Conservation (phyloP, 2,113 vertebrate species). For the Pygoscelis adeliae region DNA sequence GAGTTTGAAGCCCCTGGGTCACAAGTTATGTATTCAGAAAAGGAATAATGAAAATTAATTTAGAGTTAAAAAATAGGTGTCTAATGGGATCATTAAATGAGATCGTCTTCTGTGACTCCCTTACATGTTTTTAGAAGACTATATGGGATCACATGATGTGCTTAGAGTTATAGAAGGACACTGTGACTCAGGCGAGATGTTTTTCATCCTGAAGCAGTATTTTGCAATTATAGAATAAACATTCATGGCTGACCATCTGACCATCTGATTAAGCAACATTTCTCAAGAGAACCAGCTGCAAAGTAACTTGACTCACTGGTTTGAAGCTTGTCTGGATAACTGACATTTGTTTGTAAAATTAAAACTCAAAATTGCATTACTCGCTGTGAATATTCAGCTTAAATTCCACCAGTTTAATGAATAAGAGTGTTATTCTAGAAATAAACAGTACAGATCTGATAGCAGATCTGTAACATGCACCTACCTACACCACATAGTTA, state of each 20-base stretch:
- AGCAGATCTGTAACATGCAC: neutral
- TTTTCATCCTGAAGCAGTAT: neutral
- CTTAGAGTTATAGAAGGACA: neutral
- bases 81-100: neutral
- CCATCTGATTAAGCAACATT: neutral
- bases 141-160: neutral
- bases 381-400: neutral
- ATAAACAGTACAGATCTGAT: neutral
- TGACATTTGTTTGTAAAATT: neutral
- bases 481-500: neutral
- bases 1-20: neutral
- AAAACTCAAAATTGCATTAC: neutral
- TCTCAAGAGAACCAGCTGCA: conserved; percentile 12
- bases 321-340: neutral
- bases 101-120: neutral
- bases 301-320: neutral
- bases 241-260: neutral
- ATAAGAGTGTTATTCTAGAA: neutral
- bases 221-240: conserved; percentile 2
- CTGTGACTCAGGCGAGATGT: neutral
- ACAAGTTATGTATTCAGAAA: neutral
- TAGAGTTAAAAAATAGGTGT: neutral
- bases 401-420: neutral
- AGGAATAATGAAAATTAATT: neutral
- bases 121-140: neutral